Percentiles rank a stretch among this genome's conserved stretches.
Conservation (phyloP, 2,888 invertebrate species). For the Alsophila aescularia region DNA sequence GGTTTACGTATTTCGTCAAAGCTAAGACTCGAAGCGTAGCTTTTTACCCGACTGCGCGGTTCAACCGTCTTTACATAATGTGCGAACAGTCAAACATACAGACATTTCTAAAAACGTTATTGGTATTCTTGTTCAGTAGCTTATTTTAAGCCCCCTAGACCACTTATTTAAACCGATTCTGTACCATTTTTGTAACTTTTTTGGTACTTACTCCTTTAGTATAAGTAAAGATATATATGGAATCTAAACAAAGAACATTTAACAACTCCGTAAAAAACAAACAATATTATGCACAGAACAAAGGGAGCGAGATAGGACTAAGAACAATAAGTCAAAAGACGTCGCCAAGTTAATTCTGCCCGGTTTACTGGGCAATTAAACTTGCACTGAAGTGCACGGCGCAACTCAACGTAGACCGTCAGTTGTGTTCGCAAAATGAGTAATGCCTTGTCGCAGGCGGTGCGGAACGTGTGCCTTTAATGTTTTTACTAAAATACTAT, state of each 20-base stretch:
- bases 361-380: constrained; percentile 50
- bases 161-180: too few species aligned
- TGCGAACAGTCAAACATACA: too few species aligned
- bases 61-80: too few species aligned
- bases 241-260: background rate
- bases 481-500: too few species aligned
- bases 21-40: too few species aligned
- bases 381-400: constrained; percentile 3
- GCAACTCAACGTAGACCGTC: background rate
- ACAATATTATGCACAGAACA: constrained; percentile 21
- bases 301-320: constrained; percentile 29
- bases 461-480: background rate
- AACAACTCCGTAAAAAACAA: background rate
- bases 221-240: background rate
- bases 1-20: too few species aligned
- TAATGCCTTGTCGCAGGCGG: background rate
- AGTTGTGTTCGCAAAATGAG: constrained; percentile 15
- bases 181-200: too few species aligned
- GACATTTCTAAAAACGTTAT: too few species aligned
- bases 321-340: constrained; percentile 39
- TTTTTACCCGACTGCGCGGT: too few species aligned
- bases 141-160: too few species aligned
- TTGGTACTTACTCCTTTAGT: too few species aligned
- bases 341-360: constrained; percentile 43
- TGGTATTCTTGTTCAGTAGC: too few species aligned